Evolutionary conservation across 2,888 invertebrate genomes (phyloP).

Genomic region (Palloptera scutellata): DNA sequence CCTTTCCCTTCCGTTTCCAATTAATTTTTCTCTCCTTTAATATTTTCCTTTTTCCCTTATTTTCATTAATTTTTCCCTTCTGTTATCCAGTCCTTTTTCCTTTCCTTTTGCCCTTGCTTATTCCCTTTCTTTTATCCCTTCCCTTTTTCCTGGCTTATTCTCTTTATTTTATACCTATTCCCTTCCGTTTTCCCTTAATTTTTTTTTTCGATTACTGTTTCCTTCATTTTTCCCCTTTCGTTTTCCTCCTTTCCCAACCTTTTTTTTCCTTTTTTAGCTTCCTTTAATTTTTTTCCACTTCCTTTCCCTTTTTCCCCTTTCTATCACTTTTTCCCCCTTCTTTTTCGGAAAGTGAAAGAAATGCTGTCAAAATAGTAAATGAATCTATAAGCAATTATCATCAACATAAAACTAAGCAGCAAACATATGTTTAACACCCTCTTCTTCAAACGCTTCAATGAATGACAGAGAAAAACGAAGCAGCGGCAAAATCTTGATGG

Average conservation of each 20-base stretch:
- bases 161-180: not conserved
- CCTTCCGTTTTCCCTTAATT: not conserved
- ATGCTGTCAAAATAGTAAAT: slow-evolving; percentile 1
- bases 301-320: not conserved
- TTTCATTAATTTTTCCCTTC: not conserved
- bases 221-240: not conserved
- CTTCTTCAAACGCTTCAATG: slow-evolving; percentile 3
- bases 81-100: not conserved
- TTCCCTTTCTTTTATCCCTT: not conserved
- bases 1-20: not conserved
- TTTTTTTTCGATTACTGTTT: not conserved
- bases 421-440: slow-evolving; percentile 16
- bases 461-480: no score
- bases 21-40: not conserved
- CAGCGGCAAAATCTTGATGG: no score
- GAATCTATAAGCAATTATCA: slow-evolving; percentile 23
- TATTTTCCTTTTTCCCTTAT: not conserved
- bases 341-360: not conserved
- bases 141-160: not conserved
- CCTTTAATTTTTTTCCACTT: not conserved
- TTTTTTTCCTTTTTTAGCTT: not conserved
- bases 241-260: not conserved
- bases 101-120: not conserved
- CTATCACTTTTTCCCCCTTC: not conserved
- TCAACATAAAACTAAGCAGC: slow-evolving; percentile 17